Base-by-base conservation (phyloP, 2,888 invertebrate genomes). In the Ormyrus thymus region DNA sequence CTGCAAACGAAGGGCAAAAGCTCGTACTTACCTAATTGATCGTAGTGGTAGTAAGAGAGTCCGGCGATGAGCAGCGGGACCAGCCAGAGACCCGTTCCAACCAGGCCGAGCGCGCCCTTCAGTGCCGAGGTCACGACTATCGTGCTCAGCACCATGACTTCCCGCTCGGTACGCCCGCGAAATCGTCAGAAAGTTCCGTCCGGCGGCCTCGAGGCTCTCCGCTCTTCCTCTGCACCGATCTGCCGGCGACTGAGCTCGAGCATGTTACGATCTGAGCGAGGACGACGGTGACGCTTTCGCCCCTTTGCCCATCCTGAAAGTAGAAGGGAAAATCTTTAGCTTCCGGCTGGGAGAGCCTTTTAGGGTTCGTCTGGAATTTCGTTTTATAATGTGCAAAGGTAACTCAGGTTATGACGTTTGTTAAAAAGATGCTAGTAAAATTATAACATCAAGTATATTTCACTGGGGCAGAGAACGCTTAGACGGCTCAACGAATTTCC, bases 11-110 rank as follows among this genome's bases (percentile, higher is more conserved):
- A 29, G 29, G 29, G 4, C 0, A 29, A 29, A 29, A 29, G 29
- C 29, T 29, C 4, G 29, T 29, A 45, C 13, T 56, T 81, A 81
- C 81, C 81, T 45, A 94, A 92, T 50, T 93, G 93, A 87, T 95
- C 95, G 88, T 97, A 97, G 83, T 95, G 94, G 86, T 95, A 94
- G 86, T 94, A 96, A 0, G 95, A 94, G 11, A 96, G 92, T 45
- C 96, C 96, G 15, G 96, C 96, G 83, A 97, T 92, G 81, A 97
- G 90, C 59, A 97, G 89, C 0, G 97, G 97, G 79, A 97, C 94
- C 74, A 97, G 90, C 97, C 97, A 97, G 6, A 97, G 91, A 11
- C 96, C 94, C 4, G 95, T 94, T n/a, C 94, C 93, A 4, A 94
- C 92, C 78, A 96, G 92, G 58, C 95, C 95, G 81, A 95, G 92